Conservation (phyloP, 1,140 invertebrate genomes). For the Musca vetustissima region DNA sequence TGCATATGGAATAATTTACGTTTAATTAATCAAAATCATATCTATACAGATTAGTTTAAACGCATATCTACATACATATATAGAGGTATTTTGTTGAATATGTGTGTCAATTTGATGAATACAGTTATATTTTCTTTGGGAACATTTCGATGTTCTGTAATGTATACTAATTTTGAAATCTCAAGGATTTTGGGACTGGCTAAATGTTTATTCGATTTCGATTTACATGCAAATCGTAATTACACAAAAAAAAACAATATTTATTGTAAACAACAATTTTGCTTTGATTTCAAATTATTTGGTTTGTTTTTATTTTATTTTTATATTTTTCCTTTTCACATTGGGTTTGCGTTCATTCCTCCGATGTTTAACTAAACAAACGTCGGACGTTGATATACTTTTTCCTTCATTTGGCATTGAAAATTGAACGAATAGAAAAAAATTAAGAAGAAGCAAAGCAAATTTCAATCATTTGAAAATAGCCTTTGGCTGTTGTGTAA, state of each 20-base stretch:
- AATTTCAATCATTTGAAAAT: conserved; percentile 2
- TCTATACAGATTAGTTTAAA: too few species aligned
- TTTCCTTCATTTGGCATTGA: conserved; percentile 24
- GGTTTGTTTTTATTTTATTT: conserved; percentile 10
- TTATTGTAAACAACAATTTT: conserved; percentile 13
- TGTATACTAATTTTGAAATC: conserved; percentile 18
- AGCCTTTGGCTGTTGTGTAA: conserved; percentile 10
- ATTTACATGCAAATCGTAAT: conserved; percentile 13
- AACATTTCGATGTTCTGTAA: neutral
- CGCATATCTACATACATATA: too few species aligned
- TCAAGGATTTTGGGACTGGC: conserved; percentile 1
- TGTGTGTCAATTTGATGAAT: too few species aligned
- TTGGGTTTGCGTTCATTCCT: neutral
- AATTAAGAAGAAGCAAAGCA: neutral
- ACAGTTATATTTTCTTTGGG: neutral
- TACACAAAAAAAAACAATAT: conserved; percentile 7
- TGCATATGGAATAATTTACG: too few species aligned
- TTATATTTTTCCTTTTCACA: conserved; percentile 1
- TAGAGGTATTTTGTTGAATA: too few species aligned
- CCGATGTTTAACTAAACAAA: conserved; percentile 2
- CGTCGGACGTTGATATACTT: neutral
- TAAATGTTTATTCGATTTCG: neutral
- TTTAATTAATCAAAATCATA: too few species aligned
- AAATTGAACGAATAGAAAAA: conserved; percentile 9
- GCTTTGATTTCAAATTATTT: neutral